Evolutionary conservation across 2,113 vertebrate genomes (phyloP).

Genomic region (Sardina pilchardus): DNA sequence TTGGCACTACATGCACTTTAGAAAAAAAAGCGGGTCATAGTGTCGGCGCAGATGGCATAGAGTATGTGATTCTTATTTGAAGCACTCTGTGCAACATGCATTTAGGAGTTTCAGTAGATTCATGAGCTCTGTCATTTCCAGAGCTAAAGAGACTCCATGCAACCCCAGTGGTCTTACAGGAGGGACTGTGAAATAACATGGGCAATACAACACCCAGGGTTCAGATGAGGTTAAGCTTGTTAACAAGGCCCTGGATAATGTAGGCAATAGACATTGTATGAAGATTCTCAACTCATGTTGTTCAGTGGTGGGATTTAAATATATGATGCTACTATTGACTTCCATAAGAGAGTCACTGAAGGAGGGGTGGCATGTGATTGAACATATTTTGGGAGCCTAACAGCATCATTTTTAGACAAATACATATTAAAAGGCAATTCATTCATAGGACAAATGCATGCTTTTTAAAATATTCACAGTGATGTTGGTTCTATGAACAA

Average conservation of each 20-base stretch:
- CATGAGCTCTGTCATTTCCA: neutral
- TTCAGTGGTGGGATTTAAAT: too few species aligned
- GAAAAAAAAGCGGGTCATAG: conserved; percentile 49
- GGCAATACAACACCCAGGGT: neutral
- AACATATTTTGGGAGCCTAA: too few species aligned
- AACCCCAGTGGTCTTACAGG: neutral
- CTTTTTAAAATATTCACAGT: neutral
- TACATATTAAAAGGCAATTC: neutral
- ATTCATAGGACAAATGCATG: neutral
- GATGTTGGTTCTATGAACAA: neutral
- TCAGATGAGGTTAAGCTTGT: neutral
- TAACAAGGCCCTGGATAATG: neutral
- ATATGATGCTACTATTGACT: too few species aligned
- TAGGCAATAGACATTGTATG: neutral
- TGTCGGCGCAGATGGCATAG: conserved; percentile 27
- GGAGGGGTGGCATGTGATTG: too few species aligned
- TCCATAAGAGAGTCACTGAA: too few species aligned
- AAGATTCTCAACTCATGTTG: too few species aligned
- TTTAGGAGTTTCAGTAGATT: neutral
- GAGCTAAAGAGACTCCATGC: too few species aligned
- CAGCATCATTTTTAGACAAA: neutral
- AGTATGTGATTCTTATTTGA: neutral
- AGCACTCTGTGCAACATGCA: neutral
- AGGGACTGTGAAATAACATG: neutral
- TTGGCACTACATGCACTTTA: conserved; percentile 62